Base-by-base conservation (phyloP, 2,888 invertebrate species). In the Meloe dianella region DNA sequence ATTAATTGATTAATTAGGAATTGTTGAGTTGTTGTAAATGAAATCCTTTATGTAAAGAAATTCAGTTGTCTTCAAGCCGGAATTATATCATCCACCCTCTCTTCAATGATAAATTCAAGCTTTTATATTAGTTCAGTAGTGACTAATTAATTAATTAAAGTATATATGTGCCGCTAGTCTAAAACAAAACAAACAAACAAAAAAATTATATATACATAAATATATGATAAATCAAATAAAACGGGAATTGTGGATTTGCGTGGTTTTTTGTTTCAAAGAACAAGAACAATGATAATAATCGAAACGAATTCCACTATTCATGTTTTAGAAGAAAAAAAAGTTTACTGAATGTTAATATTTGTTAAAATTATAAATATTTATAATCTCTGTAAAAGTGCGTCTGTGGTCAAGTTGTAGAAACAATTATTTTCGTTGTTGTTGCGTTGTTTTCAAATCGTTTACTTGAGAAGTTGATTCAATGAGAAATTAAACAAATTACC, bases 311-410 rank as follows among this genome's bases (percentile, higher is more conserved):
- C 71, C 75, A 72, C 71, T 67, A 66, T 75, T 77, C 71, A 72
- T 71, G 77, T 70, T 75, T 71, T 75, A 47, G 47, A 47, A n/a
- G 54, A 67, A 67, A 60, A 67, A 72, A 78, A 77, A 78, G 75
- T 81, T 81, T 79, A 80, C 79, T 83, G 80, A 83, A 82, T 83
- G 82, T 83, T 83, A 82, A n/a, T 81, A 80, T 82, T 82, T 82
- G 82, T 83, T 82, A 80, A 47, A 47, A 81, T 80, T 81, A 81
- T 81, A 81, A 80, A 81, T 20, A 81, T 81, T 81, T 81, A 82
- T 82, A 80, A 47, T 47, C 47, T 79, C 76, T 77, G 78, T 79
- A 77, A 73, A 67, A 68, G 67, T 74, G 74, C 73, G 75, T 76
- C 70, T 73, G 70, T 75, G 72, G 76, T 75, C 76, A 74, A 76